These are phyloP conservation scores for Semnornis frantzii DNA, from an alignment of 2,113 vertebrate species.

Conservation along the genomic window DNA sequence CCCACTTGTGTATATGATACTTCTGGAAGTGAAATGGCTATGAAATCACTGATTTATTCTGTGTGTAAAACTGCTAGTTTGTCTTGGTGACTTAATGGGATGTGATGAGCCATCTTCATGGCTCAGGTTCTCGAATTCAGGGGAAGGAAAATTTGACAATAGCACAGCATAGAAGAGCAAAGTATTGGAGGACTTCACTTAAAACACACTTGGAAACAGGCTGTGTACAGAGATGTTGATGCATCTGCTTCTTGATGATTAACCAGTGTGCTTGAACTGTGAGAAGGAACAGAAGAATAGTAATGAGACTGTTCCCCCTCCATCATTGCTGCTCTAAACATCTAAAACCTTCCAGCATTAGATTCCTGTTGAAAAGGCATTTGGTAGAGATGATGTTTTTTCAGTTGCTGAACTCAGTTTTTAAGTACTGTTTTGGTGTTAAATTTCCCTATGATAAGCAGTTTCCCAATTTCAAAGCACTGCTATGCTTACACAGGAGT, in stretches of 20 bases:
- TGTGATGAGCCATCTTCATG: not conserved
- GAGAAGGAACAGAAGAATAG: not conserved
- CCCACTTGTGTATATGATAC: not conserved
- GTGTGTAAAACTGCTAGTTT: constrained; percentile 32
- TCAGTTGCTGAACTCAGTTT: not conserved
- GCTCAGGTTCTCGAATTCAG: constrained; percentile 17
- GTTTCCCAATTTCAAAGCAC: not conserved
- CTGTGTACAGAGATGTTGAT: not conserved
- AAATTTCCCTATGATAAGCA: not conserved
- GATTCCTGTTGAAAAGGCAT: not conserved
- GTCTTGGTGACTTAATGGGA: constrained; percentile 2
- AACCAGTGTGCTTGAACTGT: not conserved
- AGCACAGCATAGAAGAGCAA: not conserved
- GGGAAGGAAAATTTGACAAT: constrained; percentile 24
- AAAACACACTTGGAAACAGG: not conserved
- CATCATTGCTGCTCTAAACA: not conserved
- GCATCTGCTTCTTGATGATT: not conserved
- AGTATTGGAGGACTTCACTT: not conserved
- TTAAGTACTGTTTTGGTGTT: not conserved
- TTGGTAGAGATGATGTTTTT: not conserved
- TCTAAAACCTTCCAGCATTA: not conserved
- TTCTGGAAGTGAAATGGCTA: constrained; percentile 29
- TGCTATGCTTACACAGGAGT: not conserved
- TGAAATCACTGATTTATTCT: constrained; percentile 49
- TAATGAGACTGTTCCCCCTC: not conserved